Percentiles rank a stretch among this genome's conserved stretches.
Evolutionary conservation across 2,888 invertebrate species (phyloP).

Genomic region (Nymphalis urticae): DNA sequence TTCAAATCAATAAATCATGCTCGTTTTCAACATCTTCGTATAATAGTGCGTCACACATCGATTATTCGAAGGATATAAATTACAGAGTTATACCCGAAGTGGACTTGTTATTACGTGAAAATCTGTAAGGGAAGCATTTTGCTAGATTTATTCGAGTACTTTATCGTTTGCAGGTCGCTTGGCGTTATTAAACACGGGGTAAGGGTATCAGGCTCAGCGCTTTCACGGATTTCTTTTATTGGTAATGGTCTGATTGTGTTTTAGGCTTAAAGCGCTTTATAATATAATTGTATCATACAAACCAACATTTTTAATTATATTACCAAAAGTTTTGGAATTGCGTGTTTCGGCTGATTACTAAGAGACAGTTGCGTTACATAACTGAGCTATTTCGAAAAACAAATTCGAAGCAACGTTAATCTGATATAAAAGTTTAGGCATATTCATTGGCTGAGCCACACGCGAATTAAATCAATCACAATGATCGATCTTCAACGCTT

Average conservation of each 20-base stretch:
- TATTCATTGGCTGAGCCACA: conserved; percentile 6
- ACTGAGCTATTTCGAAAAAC: neutral
- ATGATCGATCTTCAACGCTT: conserved; percentile 26
- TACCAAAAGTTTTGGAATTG: neutral
- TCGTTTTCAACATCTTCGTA: conserved; percentile 10
- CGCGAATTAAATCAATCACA: conserved; percentile 25
- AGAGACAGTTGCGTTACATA: too few species aligned
- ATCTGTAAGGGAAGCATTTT: conserved; percentile 53
- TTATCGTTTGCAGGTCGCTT: conserved; percentile 50
- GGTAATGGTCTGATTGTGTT: neutral
- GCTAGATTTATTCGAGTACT: conserved; percentile 58
- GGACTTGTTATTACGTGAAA: conserved; percentile 61
- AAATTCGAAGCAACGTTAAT: neutral
- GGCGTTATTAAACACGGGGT: conserved; percentile 31
- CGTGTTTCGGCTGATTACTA: too few species aligned
- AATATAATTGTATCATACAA: neutral
- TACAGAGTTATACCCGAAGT: conserved; percentile 42
- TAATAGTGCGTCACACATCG: conserved; percentile 38
- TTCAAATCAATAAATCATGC: conserved; percentile 14
- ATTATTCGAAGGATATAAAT: conserved; percentile 45
- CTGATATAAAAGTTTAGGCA: neutral
- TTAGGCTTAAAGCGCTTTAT: neutral
- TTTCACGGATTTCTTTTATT: conserved; percentile 8
- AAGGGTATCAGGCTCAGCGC: conserved; percentile 14
- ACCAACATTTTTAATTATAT: neutral